Evolutionary conservation across 2,888 invertebrate genomes (phyloP), one percentile per base, ranked within the genome.

Genomic region (Macaria liturata): DNA sequence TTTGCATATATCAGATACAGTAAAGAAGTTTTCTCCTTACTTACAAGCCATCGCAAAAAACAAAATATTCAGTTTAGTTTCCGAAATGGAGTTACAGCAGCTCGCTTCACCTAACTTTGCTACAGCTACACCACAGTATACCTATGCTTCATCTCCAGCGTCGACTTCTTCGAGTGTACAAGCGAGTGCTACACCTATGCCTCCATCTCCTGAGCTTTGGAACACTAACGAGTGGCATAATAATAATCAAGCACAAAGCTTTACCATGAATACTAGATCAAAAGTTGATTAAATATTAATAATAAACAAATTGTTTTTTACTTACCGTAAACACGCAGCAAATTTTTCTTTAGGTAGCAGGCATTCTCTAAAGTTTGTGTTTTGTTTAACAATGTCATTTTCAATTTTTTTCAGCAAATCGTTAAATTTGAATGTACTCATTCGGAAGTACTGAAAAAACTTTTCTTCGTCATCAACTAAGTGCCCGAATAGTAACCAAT

Each of bases 1-100:
- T 65, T 59, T 67, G 39, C 46, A 56, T 52, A 64, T 66, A 49
- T 67, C 69, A n/a, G 64, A 62, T 31, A 39, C 64, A 20, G 67
- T 67, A 9, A 67, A 64, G 42, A 67, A 62, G 61, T 67, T 69
- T 57, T 51, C 63, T 0, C 64, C 39, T 39, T 39, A 39, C 62
- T 20, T 67, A 54, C 68, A 67, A 64, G 63, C 63, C 0, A 7
- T 65, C 4, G 60, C 62, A 42, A n/a, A n/a, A n/a, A n/a, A n/a
- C n/a, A n/a, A n/a, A n/a, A n/a, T n/a, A n/a, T n/a, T n/a, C n/a
- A n/a, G n/a, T n/a, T n/a, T n/a, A n/a, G n/a, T n/a, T n/a, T n/a
- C n/a, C n/a, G n/a, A 58, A 49, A 64, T 66, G 56, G 64, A 62
- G 20, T 48, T 62, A 49, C 57, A 65, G 50, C 65, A 61, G 49